Conservation (phyloP, 2,113 vertebrate species). For the Planiliza haematocheilus region DNA sequence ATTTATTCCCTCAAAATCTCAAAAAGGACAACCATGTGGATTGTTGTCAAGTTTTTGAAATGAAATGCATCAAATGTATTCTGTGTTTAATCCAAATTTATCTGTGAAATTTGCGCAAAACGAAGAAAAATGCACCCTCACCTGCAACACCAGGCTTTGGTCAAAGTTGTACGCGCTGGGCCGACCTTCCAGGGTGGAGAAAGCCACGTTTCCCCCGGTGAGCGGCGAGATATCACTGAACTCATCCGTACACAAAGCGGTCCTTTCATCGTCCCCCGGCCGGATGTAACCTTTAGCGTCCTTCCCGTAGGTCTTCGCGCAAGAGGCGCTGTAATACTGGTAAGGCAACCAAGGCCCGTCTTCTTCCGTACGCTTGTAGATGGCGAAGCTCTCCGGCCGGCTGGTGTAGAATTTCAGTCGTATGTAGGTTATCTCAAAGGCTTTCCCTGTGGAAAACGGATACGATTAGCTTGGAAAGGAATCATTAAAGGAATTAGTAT, state of each 20-base stretch:
- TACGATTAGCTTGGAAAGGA: conserved; percentile 36
- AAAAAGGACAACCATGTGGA: neutral
- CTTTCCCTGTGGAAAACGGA: conserved; percentile 86
- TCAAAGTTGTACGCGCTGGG: conserved; percentile 96
- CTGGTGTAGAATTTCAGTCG: conserved; percentile 95
- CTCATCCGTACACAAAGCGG: conserved; percentile 90
- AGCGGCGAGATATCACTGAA: conserved; percentile 98
- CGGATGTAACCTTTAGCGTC: conserved; percentile 79
- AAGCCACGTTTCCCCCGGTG: conserved; percentile 94
- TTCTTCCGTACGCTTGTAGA: conserved; percentile 87
- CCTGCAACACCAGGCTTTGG: conserved; percentile 88
- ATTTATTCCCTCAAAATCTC: too few species aligned
- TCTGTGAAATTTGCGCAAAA: neutral
- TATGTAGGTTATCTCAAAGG: conserved; percentile 95
- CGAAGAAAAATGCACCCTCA: conserved; percentile 57
- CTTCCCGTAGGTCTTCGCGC: conserved; percentile 85
- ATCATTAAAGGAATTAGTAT: conserved; percentile 15
- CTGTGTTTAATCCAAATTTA: neutral
- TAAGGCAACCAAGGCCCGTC: conserved; percentile 90
- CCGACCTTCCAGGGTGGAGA: conserved; percentile 95
- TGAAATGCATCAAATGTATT: neutral
- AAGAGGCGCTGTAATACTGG: conserved; percentile 95
- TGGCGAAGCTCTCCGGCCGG: conserved; percentile 94
- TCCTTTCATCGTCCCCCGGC: conserved; percentile 88
- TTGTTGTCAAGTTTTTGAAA: conserved; percentile 5